Percentiles rank a stretch among this genome's conserved stretches.
Evolutionary conservation across 2,888 invertebrate genomes (phyloP).

Genomic region (Protodeltote pygarga): DNA sequence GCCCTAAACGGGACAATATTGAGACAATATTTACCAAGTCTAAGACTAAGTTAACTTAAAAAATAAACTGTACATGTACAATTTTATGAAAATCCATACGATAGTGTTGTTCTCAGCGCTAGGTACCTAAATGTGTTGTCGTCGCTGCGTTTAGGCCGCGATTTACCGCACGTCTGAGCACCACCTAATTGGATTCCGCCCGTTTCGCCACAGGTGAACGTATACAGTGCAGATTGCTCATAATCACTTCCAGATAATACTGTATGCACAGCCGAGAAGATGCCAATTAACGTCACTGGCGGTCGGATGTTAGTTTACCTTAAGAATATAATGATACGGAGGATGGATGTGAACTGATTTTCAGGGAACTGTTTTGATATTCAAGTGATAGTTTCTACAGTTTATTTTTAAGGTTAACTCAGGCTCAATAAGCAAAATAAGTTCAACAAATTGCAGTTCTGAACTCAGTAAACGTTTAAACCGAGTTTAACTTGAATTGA

Average conservation of each 20-base stretch:
- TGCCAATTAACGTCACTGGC: slow-evolving; percentile 14
- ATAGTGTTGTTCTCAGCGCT: too few species aligned
- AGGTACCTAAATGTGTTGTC: background rate
- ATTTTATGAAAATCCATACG: too few species aligned
- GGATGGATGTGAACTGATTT: background rate
- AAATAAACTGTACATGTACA: too few species aligned
- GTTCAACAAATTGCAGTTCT: too few species aligned
- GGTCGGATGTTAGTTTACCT: background rate
- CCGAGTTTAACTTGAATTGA: too few species aligned
- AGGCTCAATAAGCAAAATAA: too few species aligned
- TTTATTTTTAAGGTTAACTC: too few species aligned
- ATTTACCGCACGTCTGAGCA: background rate
- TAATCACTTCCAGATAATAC: slow-evolving; percentile 27
- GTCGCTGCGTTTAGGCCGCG: background rate
- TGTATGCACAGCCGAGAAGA: slow-evolving; percentile 15
- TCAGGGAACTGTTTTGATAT: background rate
- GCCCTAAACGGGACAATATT: too few species aligned
- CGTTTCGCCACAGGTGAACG: slow-evolving; percentile 24
- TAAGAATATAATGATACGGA: background rate
- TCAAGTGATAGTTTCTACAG: background rate
- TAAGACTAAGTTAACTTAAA: too few species aligned
- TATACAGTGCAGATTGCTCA: slow-evolving; percentile 3
- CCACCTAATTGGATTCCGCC: slow-evolving; percentile 5
- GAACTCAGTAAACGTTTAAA: too few species aligned
- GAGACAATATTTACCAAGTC: too few species aligned